Percentiles rank a stretch among this genome's conserved stretches.
These are phyloP conservation scores for Paralichthys olivaceus DNA, from an alignment of 2,113 vertebrate genomes.

Conservation along the genomic window DNA sequence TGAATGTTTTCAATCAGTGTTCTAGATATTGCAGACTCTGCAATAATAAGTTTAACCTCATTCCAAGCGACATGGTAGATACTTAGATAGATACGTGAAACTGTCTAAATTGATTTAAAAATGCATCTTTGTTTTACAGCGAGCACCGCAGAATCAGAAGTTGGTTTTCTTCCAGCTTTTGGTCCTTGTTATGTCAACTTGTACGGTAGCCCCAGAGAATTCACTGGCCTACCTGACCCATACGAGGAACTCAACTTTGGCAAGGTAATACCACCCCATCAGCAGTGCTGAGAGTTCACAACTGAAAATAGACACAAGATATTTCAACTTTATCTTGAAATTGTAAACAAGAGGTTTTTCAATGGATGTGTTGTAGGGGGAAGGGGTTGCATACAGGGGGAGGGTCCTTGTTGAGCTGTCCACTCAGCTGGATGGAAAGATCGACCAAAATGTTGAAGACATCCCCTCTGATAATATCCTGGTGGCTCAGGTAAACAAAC, in stretches of 20 bases:
- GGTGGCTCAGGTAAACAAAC: slow-evolving; percentile 88
- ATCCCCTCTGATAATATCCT: slow-evolving; percentile 92
- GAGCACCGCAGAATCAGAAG: slow-evolving; percentile 84
- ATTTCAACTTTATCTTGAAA: background rate
- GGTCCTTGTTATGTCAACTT: slow-evolving; percentile 96
- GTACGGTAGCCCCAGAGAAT: slow-evolving; percentile 96
- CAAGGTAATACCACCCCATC: slow-evolving; percentile 80
- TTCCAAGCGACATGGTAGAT: no score
- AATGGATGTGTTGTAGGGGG: slow-evolving; percentile 82
- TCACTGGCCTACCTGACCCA: slow-evolving; percentile 90
- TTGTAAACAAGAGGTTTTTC: background rate
- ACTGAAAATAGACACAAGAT: background rate
- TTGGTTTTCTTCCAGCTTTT: slow-evolving; percentile 96
- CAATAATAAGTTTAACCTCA: no score
- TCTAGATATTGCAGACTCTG: background rate
- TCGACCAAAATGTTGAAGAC: slow-evolving; percentile 86
- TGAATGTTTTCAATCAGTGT: background rate
- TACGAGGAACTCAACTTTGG: slow-evolving; percentile 94
- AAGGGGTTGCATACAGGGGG: slow-evolving; percentile 95
- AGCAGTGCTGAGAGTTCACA: background rate
- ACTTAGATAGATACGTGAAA: background rate
- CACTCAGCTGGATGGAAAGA: slow-evolving; percentile 88
- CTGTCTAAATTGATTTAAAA: background rate
- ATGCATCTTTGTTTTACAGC: slow-evolving; percentile 66
- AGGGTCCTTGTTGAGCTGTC: slow-evolving; percentile 92